Conservation (phyloP, 1,140 invertebrate species). For the Danaus melanippus region DNA sequence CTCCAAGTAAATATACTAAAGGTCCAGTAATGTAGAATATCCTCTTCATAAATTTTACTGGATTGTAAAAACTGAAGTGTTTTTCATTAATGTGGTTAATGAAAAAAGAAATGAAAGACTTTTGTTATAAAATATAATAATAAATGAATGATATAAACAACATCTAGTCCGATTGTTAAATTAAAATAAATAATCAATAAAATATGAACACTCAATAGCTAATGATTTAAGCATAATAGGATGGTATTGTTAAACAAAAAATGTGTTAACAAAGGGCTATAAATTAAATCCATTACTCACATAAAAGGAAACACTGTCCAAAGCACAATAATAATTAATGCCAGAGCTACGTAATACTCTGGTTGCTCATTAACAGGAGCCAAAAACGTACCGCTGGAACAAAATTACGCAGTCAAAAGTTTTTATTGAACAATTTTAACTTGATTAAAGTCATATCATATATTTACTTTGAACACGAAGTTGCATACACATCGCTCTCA, state of each 20-base stretch:
- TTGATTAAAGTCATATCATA: background rate
- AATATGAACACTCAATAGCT: conserved; percentile 13
- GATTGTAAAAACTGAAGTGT: conserved; percentile 61
- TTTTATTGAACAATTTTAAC: background rate
- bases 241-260: conserved; percentile 38
- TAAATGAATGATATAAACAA: background rate
- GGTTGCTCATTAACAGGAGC: conserved; percentile 36
- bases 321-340: conserved; percentile 41
- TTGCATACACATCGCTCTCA: conserved; percentile 33
- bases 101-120: background rate
- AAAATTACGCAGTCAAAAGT: conserved; percentile 6
- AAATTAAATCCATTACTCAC: conserved; percentile 41
- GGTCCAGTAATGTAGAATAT: conserved; percentile 38
- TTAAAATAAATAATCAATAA: conserved; percentile 15
- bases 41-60: conserved; percentile 51
- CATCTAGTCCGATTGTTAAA: background rate
- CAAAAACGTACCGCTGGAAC: conserved; percentile 45
- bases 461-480: conserved; percentile 68
- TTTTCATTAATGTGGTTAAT: background rate
- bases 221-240: conserved; percentile 15
- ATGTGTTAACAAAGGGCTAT: conserved; percentile 27
- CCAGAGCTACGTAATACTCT: conserved; percentile 47
- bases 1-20: conserved; percentile 25
- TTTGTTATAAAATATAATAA: conserved; percentile 4
- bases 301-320: conserved; percentile 53